Percentiles rank a stretch among this genome's conserved stretches.
These are phyloP conservation scores for Metallyticus violacea DNA, from an alignment of 2,888 invertebrate genomes.

Conservation along the genomic window DNA sequence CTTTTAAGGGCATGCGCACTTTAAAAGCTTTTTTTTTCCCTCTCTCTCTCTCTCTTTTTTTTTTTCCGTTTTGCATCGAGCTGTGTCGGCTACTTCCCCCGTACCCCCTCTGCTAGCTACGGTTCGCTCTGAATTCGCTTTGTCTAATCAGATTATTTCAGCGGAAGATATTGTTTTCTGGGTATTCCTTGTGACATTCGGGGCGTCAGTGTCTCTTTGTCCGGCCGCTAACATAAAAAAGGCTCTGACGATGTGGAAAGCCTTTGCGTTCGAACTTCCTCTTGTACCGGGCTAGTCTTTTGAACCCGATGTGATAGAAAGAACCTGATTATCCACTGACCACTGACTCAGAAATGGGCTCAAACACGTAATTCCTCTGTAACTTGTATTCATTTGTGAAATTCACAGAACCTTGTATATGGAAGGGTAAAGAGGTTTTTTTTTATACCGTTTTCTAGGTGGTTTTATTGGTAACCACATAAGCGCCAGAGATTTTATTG, in stretches of 20 bases:
- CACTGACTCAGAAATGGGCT: constrained; percentile 31
- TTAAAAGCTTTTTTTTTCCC: background rate
- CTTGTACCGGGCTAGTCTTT: constrained; percentile 1
- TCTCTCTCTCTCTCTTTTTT: background rate
- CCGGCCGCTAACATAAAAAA: background rate
- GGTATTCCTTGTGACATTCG: constrained; percentile 3
- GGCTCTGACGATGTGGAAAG: constrained; percentile 8
- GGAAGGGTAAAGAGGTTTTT: background rate
- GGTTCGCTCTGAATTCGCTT: background rate
- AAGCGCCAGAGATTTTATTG: constrained; percentile 16
- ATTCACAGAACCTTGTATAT: constrained; percentile 8
- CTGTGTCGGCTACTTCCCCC: background rate
- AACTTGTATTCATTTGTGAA: constrained; percentile 30
- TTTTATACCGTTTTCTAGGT: background rate
- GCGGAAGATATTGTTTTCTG: constrained; percentile 23
- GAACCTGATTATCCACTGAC: constrained; percentile 27
- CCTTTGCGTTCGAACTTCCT: background rate
- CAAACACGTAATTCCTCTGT: constrained; percentile 23
- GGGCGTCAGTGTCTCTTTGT: background rate
- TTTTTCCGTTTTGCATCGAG: background rate
- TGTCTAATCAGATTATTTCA: constrained; percentile 18
- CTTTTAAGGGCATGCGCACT: background rate
- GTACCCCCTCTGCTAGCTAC: background rate
- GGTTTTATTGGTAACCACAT: constrained; percentile 17
- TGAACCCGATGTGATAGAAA: constrained; percentile 19